Evolutionary conservation across 2,113 vertebrate genomes (phyloP), one percentile per base, ranked within the genome.

Genomic region (Chaenocephalus aceratus): DNA sequence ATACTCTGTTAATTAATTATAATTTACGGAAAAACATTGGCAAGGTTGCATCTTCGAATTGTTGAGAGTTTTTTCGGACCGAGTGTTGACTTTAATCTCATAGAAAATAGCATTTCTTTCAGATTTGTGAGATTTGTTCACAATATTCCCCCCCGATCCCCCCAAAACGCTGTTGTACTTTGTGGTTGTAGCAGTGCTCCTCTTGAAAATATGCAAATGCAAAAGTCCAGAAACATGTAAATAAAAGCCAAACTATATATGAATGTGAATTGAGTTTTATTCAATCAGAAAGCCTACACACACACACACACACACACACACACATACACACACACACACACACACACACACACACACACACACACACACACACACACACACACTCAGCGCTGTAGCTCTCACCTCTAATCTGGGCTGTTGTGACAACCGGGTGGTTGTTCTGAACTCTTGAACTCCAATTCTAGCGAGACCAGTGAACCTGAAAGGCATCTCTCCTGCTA

Each of bases 391-490:
- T 67, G 60, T 14, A 56, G 56, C 59, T 13, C 51, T 69, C 83
- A 80, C 67, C 73, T 89, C 63, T 62, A 70, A 88, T 81, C 68
- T 66, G 23, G 51, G 14, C 49, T 74, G 54, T 80, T 89, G 82
- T 83, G 88, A 79, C 72, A 83, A 57, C 30, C 61, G 21, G 45
- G 11, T 49, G 64, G 21, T 78, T 85, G 52, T 65, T 81, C n/a
- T 82, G 58, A 84, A 77, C 71, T 80, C 64, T 54, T 79, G 64
- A 89, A 79, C 73, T 73, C 21, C 16, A 64, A 67, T 64, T 83
- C 18, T 79, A 62, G 46, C 14, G 46, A 74, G 75, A 70, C 41
- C 36, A 58, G 48, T 68, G 52, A 77, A 53, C 69, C 63, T 64
- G 72, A 86, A 83, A 79, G 41, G 54, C 45, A 72, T 49, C 75